A percentile compares a stretch with the other conserved stretches of the same genome.
These are phyloP conservation scores for Phaetusa simplex DNA, from an alignment of 2,113 vertebrate species.

Conservation along the genomic window DNA sequence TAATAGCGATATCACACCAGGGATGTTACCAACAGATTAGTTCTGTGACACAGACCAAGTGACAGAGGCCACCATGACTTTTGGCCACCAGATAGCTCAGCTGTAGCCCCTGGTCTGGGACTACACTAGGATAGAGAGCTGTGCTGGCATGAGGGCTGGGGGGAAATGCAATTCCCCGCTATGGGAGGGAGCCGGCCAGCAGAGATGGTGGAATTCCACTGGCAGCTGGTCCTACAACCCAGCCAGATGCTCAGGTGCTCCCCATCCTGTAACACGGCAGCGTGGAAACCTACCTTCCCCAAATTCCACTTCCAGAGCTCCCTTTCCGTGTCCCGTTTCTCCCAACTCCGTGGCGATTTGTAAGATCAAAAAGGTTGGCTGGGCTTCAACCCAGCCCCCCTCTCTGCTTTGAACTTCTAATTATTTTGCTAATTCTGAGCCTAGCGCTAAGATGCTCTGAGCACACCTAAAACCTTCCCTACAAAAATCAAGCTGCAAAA, in stretches of 20 bases:
- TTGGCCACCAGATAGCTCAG: neutral
- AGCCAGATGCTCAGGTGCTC: neutral
- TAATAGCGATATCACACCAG: accelerated
- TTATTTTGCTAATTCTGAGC: constrained; percentile 56
- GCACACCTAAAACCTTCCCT: constrained; percentile 47
- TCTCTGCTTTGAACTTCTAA: constrained; percentile 44
- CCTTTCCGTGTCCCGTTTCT: neutral
- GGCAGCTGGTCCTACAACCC: neutral
- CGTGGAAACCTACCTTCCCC: accelerated
- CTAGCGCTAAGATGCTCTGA: constrained; percentile 5
- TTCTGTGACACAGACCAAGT: neutral
- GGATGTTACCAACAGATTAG: neutral
- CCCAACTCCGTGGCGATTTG: neutral
- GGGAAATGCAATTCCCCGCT: accelerated
- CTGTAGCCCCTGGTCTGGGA: accelerated
- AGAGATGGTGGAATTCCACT: accelerated
- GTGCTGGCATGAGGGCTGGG: neutral
- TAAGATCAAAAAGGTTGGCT: constrained; percentile 32
- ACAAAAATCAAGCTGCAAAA: constrained; percentile 42
- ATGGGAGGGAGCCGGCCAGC: neutral
- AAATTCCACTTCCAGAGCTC: neutral
- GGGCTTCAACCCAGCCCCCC: neutral
- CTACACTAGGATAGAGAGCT: accelerated
- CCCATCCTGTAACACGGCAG: neutral
- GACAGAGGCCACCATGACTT: neutral